A percentile compares a stretch with the other conserved stretches of the same genome.
Conservation (phyloP, 2,888 invertebrate species). For the Lutraria lutraria region DNA sequence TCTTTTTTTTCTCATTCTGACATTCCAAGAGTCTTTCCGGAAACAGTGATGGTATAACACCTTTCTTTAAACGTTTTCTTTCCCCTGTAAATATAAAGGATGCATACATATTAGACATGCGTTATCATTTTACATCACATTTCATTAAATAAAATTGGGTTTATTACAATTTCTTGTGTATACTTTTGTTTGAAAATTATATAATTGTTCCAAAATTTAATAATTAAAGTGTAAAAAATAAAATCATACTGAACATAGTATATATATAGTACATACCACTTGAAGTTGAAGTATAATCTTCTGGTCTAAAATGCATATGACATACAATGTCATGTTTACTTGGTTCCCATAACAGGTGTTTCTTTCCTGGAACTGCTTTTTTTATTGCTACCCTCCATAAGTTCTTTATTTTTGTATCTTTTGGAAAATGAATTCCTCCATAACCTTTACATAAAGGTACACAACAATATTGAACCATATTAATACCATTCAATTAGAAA, state of each 20-base stretch:
- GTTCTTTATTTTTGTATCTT: background rate
- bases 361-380: background rate
- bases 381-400: background rate
- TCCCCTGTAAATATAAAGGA: slow-evolving; percentile 48
- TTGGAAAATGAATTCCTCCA: background rate
- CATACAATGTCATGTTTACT: background rate
- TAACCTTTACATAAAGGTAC: background rate
- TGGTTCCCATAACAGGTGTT: background rate
- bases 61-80: slow-evolving; percentile 42
- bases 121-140: background rate
- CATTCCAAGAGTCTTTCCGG: background rate
- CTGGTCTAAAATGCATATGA: background rate
- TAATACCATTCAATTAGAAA: too few relatives aligned
- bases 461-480: background rate
- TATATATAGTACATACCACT: background rate
- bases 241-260: slow-evolving; percentile 7
- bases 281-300: background rate
- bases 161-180: background rate
- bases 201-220: background rate
- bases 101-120: too few relatives aligned
- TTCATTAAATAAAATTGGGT: background rate
- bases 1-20: background rate
- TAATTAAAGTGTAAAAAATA: background rate
- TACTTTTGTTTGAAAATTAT: background rate
- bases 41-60: slow-evolving; percentile 50